Evolutionary conservation across 2,888 invertebrate species (phyloP).

Genomic region (Actias luna): DNA sequence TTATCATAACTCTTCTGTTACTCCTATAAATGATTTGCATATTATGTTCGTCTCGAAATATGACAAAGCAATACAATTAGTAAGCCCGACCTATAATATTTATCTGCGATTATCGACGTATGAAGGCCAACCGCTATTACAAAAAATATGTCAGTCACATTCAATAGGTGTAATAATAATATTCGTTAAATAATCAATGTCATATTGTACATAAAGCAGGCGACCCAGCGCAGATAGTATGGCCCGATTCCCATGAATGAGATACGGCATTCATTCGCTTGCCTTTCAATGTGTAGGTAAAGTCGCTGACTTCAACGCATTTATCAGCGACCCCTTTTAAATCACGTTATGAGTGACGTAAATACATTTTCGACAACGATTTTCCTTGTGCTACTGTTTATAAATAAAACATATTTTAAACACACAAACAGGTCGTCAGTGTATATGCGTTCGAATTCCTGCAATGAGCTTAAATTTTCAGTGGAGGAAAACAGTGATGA

Average conservation of each 20-base stretch:
- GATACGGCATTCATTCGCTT: constrained; percentile 26
- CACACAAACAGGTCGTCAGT: too few species aligned
- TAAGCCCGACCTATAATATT: too few species aligned
- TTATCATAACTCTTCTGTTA: too few species aligned
- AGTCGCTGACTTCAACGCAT: not conserved
- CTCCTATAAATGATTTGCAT: too few species aligned
- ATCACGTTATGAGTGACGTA: not conserved
- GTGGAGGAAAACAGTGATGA: too few species aligned
- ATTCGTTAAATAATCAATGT: not conserved
- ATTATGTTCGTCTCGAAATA: too few species aligned
- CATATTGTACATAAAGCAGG: not conserved
- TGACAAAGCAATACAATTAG: too few species aligned
- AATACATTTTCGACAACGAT: not conserved
- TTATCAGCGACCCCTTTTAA: not conserved
- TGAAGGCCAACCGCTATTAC: not conserved
- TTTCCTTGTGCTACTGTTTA: too few species aligned
- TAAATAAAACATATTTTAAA: too few species aligned
- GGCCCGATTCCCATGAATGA: constrained; percentile 29
- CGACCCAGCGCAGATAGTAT: constrained; percentile 23
- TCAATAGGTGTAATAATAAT: not conserved
- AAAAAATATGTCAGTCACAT: not conserved
- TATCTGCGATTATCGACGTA: not conserved
- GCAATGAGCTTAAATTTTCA: too few species aligned
- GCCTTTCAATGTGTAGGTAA: constrained; percentile 23
- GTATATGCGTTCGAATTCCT: too few species aligned